Evolutionary conservation across 2,113 vertebrate species (phyloP).

Genomic region (Catharus minimus): DNA sequence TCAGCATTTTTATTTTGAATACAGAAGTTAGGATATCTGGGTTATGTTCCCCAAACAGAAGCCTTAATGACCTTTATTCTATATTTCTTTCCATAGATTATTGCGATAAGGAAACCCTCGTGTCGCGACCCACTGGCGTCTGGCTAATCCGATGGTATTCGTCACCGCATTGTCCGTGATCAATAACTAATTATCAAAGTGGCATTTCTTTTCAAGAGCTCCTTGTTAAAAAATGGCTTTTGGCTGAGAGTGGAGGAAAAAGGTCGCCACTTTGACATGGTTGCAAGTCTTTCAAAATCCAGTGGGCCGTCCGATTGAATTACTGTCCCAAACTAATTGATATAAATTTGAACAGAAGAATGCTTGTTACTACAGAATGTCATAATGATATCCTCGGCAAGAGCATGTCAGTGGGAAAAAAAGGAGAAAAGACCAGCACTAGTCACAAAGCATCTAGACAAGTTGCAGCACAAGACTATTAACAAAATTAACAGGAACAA

Average conservation of each 20-base stretch:
- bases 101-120: slow-evolving; percentile 84
- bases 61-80: slow-evolving; percentile 79
- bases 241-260: slow-evolving; percentile 75
- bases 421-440: slow-evolving; percentile 55
- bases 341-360: slow-evolving; percentile 94
- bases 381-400: slow-evolving; percentile 86
- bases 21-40: slow-evolving; percentile 70
- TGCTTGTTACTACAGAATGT: slow-evolving; percentile 90
- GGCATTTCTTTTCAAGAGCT: slow-evolving; percentile 86
- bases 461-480: slow-evolving; percentile 11
- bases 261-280: slow-evolving; percentile 85
- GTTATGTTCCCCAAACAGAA: slow-evolving; percentile 72
- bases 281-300: slow-evolving; percentile 86
- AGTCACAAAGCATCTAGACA: slow-evolving; percentile 46
- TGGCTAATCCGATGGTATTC: slow-evolving; percentile 86
- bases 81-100: slow-evolving; percentile 59
- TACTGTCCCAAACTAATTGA: slow-evolving; percentile 92
- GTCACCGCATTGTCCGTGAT: slow-evolving; percentile 87
- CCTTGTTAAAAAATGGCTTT: slow-evolving; percentile 90
- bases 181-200: slow-evolving; percentile 99
- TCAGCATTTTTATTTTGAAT: slow-evolving; percentile 49
- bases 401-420: slow-evolving; percentile 66
- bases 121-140: slow-evolving; percentile 87
- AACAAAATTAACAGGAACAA: slow-evolving; percentile 23
- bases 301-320: slow-evolving; percentile 89